A percentile compares a stretch with the other conserved stretches of the same genome.
phyloP scores from a whole-genome alignment of 2,113 vertebrate species.

The Pungitius pungitius region DNA sequence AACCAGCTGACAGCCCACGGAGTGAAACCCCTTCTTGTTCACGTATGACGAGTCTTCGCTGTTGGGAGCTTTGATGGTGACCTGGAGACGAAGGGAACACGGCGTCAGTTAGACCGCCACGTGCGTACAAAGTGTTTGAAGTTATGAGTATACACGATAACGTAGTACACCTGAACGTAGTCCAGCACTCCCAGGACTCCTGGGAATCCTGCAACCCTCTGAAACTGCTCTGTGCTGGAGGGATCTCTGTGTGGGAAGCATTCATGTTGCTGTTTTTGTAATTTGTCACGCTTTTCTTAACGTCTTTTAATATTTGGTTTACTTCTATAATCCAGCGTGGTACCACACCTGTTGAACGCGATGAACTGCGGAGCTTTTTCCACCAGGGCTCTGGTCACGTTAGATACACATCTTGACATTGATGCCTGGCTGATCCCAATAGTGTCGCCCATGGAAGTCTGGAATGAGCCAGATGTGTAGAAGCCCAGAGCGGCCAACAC shows the following conservation, averaged over 20 bases:
- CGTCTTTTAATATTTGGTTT: not conserved
- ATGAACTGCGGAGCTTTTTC: constrained; percentile 92
- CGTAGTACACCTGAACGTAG: constrained; percentile 80
- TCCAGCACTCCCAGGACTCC: constrained; percentile 91
- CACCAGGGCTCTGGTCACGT: constrained; percentile 92
- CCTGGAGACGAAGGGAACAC: constrained; percentile 63
- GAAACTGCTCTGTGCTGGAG: constrained; percentile 84
- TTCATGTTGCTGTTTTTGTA: not conserved
- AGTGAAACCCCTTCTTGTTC: constrained; percentile 94
- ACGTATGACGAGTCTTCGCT: constrained; percentile 92
- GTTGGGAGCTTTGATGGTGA: constrained; percentile 95
- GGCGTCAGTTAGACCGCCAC: not conserved
- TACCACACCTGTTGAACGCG: constrained; percentile 54
- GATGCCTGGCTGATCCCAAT: constrained; percentile 98
- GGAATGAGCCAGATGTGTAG: constrained; percentile 95
- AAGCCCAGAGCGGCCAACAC: constrained; percentile 96
- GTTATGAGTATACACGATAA: not conserved
- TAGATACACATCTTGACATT: constrained; percentile 96
- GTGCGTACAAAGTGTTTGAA: not conserved
- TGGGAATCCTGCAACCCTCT: constrained; percentile 89
- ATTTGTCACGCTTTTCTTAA: not conserved
- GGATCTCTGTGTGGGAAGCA: constrained; percentile 78
- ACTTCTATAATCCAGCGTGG: not conserved
- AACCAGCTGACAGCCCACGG: constrained; percentile 92
- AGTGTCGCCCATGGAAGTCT: constrained; percentile 95